These are phyloP conservation scores for Drosophila guanche DNA, from an alignment of 1,140 invertebrate genomes.

Conservation along the genomic window DNA sequence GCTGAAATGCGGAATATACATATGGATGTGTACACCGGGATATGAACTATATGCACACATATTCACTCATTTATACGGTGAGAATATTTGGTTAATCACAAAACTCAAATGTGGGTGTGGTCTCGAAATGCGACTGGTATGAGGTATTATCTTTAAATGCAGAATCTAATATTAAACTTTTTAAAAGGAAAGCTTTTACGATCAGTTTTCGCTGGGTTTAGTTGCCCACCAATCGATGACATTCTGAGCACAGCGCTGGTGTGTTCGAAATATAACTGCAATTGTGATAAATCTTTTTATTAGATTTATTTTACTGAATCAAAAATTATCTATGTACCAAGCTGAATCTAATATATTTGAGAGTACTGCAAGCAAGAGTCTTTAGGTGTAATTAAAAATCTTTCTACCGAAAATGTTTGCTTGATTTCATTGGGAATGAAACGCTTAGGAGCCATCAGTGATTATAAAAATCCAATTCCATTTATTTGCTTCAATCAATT, in stretches of 20 bases:
- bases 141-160: too few relatives aligned
- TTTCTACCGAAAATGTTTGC: slow-evolving; percentile 24
- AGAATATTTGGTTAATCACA: slow-evolving; percentile 50
- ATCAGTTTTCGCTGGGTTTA: too few relatives aligned
- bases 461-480: slow-evolving; percentile 71
- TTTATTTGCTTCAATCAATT: slow-evolving; percentile 81
- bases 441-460: slow-evolving; percentile 29
- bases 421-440: slow-evolving; percentile 40
- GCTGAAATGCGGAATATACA: slow-evolving; percentile 15
- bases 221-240: too few relatives aligned
- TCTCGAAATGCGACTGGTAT: slow-evolving; percentile 19
- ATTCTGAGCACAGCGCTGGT: too few relatives aligned
- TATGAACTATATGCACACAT: slow-evolving; percentile 27
- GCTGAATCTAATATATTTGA: not conserved
- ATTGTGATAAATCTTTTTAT: too few relatives aligned
- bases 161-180: too few relatives aligned
- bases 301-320: too few relatives aligned
- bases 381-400: slow-evolving; percentile 48
- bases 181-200: too few relatives aligned
- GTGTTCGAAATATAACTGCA: too few relatives aligned
- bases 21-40: slow-evolving; percentile 23
- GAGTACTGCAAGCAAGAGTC: not conserved
- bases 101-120: slow-evolving; percentile 47
- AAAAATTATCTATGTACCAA: too few relatives aligned
- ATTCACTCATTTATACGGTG: slow-evolving; percentile 3